Evolutionary conservation across 1,140 invertebrate genomes (phyloP).

Genomic region (Panonychus citri): DNA sequence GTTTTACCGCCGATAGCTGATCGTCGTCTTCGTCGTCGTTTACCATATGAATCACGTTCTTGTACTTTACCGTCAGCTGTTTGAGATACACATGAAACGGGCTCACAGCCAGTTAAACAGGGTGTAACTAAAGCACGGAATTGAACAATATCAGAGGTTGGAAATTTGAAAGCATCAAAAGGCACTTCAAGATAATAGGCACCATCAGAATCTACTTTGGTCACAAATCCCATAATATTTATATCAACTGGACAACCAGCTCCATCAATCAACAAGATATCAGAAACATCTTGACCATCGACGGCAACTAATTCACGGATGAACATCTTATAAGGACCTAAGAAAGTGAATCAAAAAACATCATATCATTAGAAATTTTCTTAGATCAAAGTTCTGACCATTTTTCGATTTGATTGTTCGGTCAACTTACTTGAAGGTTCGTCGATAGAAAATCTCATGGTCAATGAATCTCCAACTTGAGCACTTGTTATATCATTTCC

Average conservation of each 20-base stretch:
- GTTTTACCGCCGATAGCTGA: slow-evolving; percentile 22
- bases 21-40: slow-evolving; percentile 3
- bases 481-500: slow-evolving; percentile 25
- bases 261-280: slow-evolving; percentile 65
- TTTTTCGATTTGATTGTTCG: not conserved
- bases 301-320: slow-evolving; percentile 75
- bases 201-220: slow-evolving; percentile 20
- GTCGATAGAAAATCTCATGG: slow-evolving; percentile 66
- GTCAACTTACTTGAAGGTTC: slow-evolving; percentile 31
- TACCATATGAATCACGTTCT: slow-evolving; percentile 17
- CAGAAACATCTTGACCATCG: slow-evolving; percentile 62
- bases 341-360: not conserved
- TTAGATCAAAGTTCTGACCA: not conserved
- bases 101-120: slow-evolving; percentile 71
- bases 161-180: slow-evolving; percentile 60
- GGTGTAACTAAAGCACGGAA: slow-evolving; percentile 78
- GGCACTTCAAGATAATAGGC: slow-evolving; percentile 56
- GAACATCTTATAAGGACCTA: slow-evolving; percentile 70
- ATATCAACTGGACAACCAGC: slow-evolving; percentile 37
- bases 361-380: no score
- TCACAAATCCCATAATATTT: slow-evolving; percentile 59
- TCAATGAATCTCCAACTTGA: slow-evolving; percentile 35
- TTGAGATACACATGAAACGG: slow-evolving; percentile 19
- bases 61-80: slow-evolving; percentile 23
- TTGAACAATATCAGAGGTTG: slow-evolving; percentile 75